Base-by-base conservation (phyloP, 1,140 invertebrate genomes). In the Saccostrea glomerata region DNA sequence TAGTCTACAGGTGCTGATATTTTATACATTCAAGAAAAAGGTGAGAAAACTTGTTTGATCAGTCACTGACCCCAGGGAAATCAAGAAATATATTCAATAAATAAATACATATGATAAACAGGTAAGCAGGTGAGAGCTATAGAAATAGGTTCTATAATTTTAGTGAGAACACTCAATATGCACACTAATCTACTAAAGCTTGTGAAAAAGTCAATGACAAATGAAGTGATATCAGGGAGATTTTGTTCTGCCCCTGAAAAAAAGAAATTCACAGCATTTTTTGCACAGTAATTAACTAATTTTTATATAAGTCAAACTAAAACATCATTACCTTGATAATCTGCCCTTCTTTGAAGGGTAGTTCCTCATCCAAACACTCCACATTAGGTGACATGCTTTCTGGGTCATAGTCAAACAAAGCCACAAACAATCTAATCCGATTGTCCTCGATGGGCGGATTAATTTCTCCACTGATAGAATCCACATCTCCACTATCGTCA, bases 331-430 rank as follows among this genome's bases (percentile, higher is more conserved):
- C 98, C 96, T 99, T 99, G 90, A 99, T 99, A 54, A 98, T 97
- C 93, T 99, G 98, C 85, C 98, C 98, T 96, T 99, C 98, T 92
- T 97, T 97, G 94, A 99, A 99, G 5, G 98, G 97, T 89, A 99
- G 95, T 95, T 99, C 99, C 95, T 99, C 99, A 91, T 99, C 98
- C 93, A 98, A 98, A 23, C 97, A 98, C 93, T 99, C 98, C 25
- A 98, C 98, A 96, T 99, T 99, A 0, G 99, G 99, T 88, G 99
- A 99, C 99, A 99, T 99, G 7, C 97, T 98, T 7, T 97, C 96
- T 12, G 99, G 98, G 96, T 99, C 98, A 94, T 99, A 99, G 95
- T 99, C 98, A 95, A 98, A 99, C 73, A 99, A 96, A 4, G 98
- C 98, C 40, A 99, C 97, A 95, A 99, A 99, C 95, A 97, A 98